Percentiles rank a stretch among this genome's conserved stretches.
Conservation (phyloP, 2,888 invertebrate genomes). For the Dicranocentrus wangi region DNA sequence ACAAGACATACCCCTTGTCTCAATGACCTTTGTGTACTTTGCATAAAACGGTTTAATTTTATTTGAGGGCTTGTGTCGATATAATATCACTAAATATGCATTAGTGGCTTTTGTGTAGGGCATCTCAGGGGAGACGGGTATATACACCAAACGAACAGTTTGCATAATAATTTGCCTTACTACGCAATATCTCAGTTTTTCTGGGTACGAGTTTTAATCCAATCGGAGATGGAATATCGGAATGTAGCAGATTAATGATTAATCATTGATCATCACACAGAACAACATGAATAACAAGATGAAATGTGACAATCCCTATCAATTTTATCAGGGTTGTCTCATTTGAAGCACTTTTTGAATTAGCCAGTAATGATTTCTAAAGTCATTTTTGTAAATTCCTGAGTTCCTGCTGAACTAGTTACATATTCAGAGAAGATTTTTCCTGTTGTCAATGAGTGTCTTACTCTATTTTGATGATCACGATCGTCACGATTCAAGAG, state of each 20-base stretch:
- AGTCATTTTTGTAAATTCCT: conserved; percentile 36
- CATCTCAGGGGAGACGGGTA: not conserved
- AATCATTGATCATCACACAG: conserved; percentile 22
- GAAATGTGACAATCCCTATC: not conserved
- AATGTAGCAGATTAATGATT: not conserved
- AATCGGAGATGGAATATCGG: not conserved
- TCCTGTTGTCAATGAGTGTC: not conserved
- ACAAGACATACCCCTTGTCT: conserved; percentile 2
- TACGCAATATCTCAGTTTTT: too few relatives aligned
- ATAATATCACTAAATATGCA: too few relatives aligned
- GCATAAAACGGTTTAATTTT: too few relatives aligned
- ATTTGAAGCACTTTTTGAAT: conserved; percentile 45
- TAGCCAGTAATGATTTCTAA: conserved; percentile 25
- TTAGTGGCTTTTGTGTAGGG: too few relatives aligned
- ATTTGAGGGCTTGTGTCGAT: too few relatives aligned
- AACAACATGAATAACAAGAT: conserved; percentile 7
- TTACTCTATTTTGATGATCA: conserved; percentile 1
- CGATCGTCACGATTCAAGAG: not conserved
- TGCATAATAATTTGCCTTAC: not conserved
- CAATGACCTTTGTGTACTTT: not conserved
- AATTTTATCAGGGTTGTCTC: not conserved
- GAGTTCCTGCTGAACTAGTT: conserved; percentile 26
- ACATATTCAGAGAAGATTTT: conserved; percentile 8
- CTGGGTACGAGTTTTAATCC: not conserved
- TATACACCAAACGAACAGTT: not conserved